Evolutionary conservation across 2,888 invertebrate genomes (phyloP).

Genomic region (Opisthograptis luteolata): DNA sequence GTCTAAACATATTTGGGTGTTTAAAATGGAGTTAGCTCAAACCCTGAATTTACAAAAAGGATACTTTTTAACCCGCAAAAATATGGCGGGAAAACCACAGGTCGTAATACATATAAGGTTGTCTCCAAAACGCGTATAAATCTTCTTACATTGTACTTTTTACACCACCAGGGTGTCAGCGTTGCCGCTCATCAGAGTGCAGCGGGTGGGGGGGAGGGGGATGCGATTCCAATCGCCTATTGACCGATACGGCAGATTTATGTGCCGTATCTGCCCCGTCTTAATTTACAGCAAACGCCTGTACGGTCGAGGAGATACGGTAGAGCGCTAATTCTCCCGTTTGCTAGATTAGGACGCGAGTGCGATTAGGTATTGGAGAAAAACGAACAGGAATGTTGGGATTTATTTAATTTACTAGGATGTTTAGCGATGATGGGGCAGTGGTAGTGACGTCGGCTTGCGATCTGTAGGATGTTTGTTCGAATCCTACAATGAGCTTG

Average conservation of each 20-base stretch:
- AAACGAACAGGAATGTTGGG: no score
- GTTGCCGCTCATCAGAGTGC: conserved; percentile 37
- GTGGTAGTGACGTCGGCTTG: no score
- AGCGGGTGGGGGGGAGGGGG: conserved; percentile 22
- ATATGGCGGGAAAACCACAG: no score
- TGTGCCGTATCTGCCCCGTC: conserved; percentile 51
- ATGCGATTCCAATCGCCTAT: conserved; percentile 53
- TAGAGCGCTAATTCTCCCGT: conserved; percentile 32
- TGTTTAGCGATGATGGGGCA: no score
- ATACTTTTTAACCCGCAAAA: no score
- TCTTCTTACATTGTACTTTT: conserved; percentile 22
- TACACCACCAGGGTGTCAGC: conserved; percentile 36
- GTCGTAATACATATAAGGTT: no score
- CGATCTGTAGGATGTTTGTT: no score
- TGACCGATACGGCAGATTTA: conserved; percentile 61
- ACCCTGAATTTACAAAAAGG: conserved; percentile 1
- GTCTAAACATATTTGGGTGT: no score
- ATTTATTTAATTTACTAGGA: no score
- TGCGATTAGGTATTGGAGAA: conserved; percentile 11
- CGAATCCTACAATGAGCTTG: no score
- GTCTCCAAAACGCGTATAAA: background rate
- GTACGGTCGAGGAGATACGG: conserved; percentile 27
- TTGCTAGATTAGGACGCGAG: conserved; percentile 3
- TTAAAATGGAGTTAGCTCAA: no score
- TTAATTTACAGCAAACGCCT: conserved; percentile 51